phyloP scores from a whole-genome alignment of 2,113 vertebrate species.

The Lasiurus borealis region DNA sequence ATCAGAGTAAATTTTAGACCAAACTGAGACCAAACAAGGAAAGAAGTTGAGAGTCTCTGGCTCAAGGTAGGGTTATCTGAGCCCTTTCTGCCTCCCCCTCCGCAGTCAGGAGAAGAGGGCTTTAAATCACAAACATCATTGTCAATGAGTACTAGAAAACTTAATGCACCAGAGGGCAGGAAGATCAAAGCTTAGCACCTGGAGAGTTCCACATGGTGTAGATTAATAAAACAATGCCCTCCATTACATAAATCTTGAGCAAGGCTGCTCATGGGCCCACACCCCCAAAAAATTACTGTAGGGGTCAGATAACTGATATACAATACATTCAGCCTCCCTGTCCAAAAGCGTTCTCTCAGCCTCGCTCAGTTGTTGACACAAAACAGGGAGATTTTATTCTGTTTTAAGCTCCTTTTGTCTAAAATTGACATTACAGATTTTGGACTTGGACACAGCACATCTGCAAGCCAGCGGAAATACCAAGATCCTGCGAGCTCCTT shows the following conservation, averaged over 20 bases:
- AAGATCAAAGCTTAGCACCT: conserved; percentile 91
- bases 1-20: conserved; percentile 81
- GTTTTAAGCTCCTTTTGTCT: conserved; percentile 89
- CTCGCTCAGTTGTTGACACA: conserved; percentile 87
- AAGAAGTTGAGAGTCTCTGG: conserved; percentile 72
- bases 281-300: conserved; percentile 84
- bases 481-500: conserved; percentile 94
- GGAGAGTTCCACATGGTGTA: conserved; percentile 86
- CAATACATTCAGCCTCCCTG: conserved; percentile 81
- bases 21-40: conserved; percentile 77
- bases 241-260: conserved; percentile 86
- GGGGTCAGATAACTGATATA: conserved; percentile 86
- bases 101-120: conserved; percentile 76
- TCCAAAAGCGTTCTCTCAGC: conserved; percentile 75
- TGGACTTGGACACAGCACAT: conserved; percentile 91
- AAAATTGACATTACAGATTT: conserved; percentile 91
- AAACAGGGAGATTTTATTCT: conserved; percentile 89
- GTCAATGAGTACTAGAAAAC: conserved; percentile 86
- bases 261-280: conserved; percentile 82
- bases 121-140: conserved; percentile 88
- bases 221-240: conserved; percentile 88
- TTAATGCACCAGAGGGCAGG: conserved; percentile 82
- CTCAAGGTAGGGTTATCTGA: conserved; percentile 82
- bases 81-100: conserved; percentile 69
- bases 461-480: conserved; percentile 96